Conservation (phyloP, 2,797 vertebrate genomes). For the Alectoris magna region DNA sequence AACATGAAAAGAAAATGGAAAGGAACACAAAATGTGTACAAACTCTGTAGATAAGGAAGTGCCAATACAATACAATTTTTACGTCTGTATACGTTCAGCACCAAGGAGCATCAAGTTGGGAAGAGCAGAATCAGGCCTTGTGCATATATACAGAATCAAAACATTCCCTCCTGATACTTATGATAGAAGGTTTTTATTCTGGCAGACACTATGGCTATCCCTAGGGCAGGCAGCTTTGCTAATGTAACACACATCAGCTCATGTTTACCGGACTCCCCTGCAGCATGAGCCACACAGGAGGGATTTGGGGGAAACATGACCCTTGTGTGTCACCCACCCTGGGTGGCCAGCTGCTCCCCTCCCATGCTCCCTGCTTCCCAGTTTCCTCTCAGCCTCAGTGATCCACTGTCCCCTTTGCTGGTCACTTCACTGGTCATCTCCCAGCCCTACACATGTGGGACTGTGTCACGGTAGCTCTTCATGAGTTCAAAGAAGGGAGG, state of each 20-base stretch:
- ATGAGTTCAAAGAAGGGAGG: background rate
- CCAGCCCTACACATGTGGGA: accelerated
- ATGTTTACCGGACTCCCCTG: background rate
- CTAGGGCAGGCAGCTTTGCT: background rate
- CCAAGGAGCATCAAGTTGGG: background rate
- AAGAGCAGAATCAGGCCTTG: background rate
- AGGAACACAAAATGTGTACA: background rate
- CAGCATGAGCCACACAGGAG: background rate
- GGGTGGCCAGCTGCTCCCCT: background rate
- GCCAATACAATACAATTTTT: background rate
- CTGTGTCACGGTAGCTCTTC: background rate
- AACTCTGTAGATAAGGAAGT: background rate
- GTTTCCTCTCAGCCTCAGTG: background rate
- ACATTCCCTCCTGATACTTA: background rate
- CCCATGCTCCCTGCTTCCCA: background rate
- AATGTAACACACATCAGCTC: background rate
- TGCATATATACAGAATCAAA: background rate
- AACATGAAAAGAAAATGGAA: background rate
- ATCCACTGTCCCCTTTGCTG: background rate
- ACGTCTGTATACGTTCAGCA: background rate
- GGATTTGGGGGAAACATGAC: background rate
- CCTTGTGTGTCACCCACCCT: background rate
- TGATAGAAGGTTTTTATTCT: background rate
- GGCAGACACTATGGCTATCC: background rate
- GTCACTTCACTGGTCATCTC: background rate